phyloP scores from a whole-genome alignment of 2,797 vertebrate species.

The Lepilemur septentrionalis region DNA sequence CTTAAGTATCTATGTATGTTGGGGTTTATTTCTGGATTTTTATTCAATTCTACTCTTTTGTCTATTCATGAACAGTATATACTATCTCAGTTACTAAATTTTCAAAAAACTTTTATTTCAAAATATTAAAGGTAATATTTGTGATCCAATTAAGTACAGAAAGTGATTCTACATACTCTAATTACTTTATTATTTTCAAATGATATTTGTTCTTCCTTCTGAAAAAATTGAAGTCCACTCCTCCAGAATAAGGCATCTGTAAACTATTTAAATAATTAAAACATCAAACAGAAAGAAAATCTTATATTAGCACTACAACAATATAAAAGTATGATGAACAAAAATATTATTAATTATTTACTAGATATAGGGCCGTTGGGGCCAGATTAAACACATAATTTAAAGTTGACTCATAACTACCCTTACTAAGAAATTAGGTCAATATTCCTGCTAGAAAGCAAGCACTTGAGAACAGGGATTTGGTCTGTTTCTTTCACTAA shows the following conservation, averaged over 20 bases:
- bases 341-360: neutral
- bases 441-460: neutral
- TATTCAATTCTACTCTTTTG: neutral
- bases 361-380: neutral
- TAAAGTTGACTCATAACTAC: neutral
- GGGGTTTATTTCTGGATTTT: neutral
- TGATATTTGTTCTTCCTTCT: neutral
- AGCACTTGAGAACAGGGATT: neutral
- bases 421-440: neutral
- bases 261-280: neutral
- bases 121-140: neutral
- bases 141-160: neutral
- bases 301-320: neutral
- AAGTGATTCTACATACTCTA: neutral
- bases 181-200: neutral
- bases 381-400: conserved; percentile 6
- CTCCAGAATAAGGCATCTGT: neutral
- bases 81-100: neutral
- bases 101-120: too few relatives aligned
- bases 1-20: neutral
- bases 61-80: neutral
- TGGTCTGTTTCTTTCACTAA: neutral
- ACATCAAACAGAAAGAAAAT: neutral
- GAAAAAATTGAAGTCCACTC: neutral
- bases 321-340: neutral